A percentile compares a stretch with the other conserved stretches of the same genome.
These are phyloP conservation scores for Troides oblongomaculatus DNA, from an alignment of 2,888 invertebrate species.

Conservation along the genomic window DNA sequence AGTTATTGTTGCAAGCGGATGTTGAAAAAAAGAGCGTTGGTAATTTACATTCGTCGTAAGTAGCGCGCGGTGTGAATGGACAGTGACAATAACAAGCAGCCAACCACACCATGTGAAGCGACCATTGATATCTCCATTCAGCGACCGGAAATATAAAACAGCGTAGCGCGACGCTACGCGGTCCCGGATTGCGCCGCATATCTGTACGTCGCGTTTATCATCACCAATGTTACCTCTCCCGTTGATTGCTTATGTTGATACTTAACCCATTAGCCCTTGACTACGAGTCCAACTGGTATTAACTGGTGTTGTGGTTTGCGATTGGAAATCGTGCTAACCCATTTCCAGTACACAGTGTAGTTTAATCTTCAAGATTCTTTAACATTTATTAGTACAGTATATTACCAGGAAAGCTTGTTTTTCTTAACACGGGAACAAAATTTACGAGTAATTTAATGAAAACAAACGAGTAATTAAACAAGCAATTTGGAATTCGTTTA, in stretches of 20 bases:
- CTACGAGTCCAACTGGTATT: too few species aligned
- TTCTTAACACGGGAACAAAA: too few species aligned
- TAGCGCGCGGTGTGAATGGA: slow-evolving; percentile 58
- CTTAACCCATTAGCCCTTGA: neutral
- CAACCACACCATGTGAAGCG: slow-evolving; percentile 58
- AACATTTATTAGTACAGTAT: too few species aligned
- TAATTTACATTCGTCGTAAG: slow-evolving; percentile 51
- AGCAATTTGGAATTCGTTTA: too few species aligned
- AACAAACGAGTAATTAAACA: too few species aligned
- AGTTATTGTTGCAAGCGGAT: slow-evolving; percentile 36
- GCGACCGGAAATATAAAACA: slow-evolving; percentile 73
- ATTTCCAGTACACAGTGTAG: too few species aligned
- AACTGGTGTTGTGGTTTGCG: too few species aligned
- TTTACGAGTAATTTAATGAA: too few species aligned
- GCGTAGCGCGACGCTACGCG: slow-evolving; percentile 53
- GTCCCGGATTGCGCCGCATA: slow-evolving; percentile 44
- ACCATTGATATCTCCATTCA: slow-evolving; percentile 73
- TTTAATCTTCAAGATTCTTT: too few species aligned
- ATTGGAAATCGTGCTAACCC: too few species aligned
- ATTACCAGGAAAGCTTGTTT: too few species aligned
- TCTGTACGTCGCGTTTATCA: slow-evolving; percentile 20
- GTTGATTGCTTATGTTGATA: slow-evolving; percentile 1
- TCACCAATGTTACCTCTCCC: neutral
- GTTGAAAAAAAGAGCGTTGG: slow-evolving; percentile 36
- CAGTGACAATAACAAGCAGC: slow-evolving; percentile 49